Base-by-base conservation (phyloP, 2,797 vertebrate genomes). In the Tamandua tetradactyla region DNA sequence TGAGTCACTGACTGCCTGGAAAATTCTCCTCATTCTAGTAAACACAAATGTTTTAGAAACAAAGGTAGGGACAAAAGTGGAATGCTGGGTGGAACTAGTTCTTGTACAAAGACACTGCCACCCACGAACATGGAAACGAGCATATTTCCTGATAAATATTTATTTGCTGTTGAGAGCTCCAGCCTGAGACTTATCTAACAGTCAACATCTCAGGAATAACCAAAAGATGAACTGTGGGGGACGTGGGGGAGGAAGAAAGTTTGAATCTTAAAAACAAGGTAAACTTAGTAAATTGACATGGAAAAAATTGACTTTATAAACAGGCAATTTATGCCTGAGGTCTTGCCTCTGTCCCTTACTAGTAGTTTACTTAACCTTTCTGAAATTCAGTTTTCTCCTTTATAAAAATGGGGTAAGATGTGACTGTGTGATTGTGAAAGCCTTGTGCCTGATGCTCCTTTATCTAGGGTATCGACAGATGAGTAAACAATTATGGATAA, bases 11-110 rank as follows among this genome's bases (percentile, higher is more conserved):
- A 40, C 30, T 3, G 35, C 89, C 78, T 93, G 83, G 86, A 91
- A 95, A 94, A 52, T n/a, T 68, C 88, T 75, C 64, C 40, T 94
- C 72, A 57, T 64, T 68, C 66, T 86, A 72, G 40, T 75, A 93
- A 94, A 90, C 78, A 95, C 66, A 68, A 42, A 66, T 68, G 85
- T 81, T 95, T 93, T 95, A 94, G 87, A 95, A 96, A 95, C 91
- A 95, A 96, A 96, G n/a, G 61, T 62, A 83, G 44, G 42, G 95
- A 68, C 5, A 61, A 89, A 71, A 96, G 27, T 14, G 27, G 69
- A 82, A 72, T 25, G 75, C 52, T 87, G 59, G 32, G 37, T 93
- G 35, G 42, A 94, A 78, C 27, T 87, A n/a, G 1, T 78, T 89
- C 84, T 91, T 82, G 12, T 71, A 17, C 52, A 80, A 89, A 92